Base-by-base conservation (phyloP, 2,888 invertebrate genomes). In the Tanytarsus gracilentus region DNA sequence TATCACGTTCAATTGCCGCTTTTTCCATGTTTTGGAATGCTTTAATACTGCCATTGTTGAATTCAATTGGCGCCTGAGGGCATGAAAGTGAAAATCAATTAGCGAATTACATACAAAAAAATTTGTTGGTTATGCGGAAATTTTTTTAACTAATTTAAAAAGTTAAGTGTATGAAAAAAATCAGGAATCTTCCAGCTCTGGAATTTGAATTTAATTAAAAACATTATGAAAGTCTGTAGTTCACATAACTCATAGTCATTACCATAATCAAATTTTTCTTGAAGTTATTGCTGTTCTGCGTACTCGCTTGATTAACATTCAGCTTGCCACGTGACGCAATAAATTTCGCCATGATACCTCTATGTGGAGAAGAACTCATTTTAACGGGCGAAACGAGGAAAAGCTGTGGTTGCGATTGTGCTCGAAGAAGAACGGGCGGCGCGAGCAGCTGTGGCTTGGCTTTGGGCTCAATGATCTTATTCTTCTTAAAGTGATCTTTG, bases 291-390 rank as follows among this genome's bases (percentile, higher is more conserved):
- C 2, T 5, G 61, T 68, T 67, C 8, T 65, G 66, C 21, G 60
- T 64, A 4, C 72, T 68, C n/a, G 23, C 33, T 49, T 59, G 59
- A 59, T 49, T 33, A 29, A 23, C 27, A 73, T 76, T 75, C 62
- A 84, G 68, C 72, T 85, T 87, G 25, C 91, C 91, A 61, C 86
- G 81, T 26, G 84, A 85, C 62, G 87, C 88, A 63, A 91, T 80
- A 70, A 89, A 89, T 68, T 88, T 81, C 68, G 90, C 86, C 91
- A 91, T 91, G 25, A 90, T 78, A 11, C 90, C 90, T 69, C 82
- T 88, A 62, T 84, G 84, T 14, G 81, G 79, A 3, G 77, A 78
- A 63, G 78, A 81, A 7, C 82, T 82, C 4, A 82, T 79, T 63
- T 80, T 76, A 58, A 76, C 75, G 61, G 64, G 61, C 6, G 66